These are phyloP conservation scores for Sesia apiformis DNA, from an alignment of 2,888 invertebrate species.

Conservation along the genomic window DNA sequence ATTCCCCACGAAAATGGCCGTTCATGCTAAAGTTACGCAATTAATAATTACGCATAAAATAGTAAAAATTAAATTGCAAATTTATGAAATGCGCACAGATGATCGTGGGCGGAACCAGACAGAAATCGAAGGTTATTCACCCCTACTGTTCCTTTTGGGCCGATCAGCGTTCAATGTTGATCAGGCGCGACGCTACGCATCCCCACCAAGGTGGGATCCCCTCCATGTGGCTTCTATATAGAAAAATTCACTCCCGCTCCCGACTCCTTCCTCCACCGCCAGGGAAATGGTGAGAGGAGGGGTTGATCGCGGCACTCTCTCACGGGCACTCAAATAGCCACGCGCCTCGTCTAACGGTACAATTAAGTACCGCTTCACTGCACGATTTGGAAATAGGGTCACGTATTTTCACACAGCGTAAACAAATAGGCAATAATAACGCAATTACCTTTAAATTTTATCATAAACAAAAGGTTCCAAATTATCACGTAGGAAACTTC, in stretches of 20 bases:
- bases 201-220: conserved; percentile 73
- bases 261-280: conserved; percentile 56
- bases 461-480: not conserved
- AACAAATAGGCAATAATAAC: conserved; percentile 26
- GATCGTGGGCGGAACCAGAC: conserved; percentile 45
- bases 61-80: conserved; percentile 22
- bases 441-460: conserved; percentile 26
- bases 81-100: conserved; percentile 27
- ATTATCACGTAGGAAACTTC: not conserved
- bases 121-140: conserved; percentile 63
- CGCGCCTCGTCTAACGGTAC: conserved; percentile 67
- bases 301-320: conserved; percentile 58
- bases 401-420: conserved; percentile 50
- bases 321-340: conserved; percentile 46
- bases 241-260: conserved; percentile 72
- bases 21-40: conserved; percentile 47
- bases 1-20: conserved; percentile 37
- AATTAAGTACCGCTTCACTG: conserved; percentile 49
- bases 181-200: conserved; percentile 60
- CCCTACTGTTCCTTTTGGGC: conserved; percentile 64
- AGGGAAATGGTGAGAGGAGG: conserved; percentile 67
- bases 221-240: conserved; percentile 56
- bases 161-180: conserved; percentile 35
- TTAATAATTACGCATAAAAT: conserved; percentile 22
- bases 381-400: conserved; percentile 57